Evolutionary conservation across 2,113 vertebrate species (phyloP), one percentile per base, ranked within the genome.

Genomic region (Verasper variegatus): DNA sequence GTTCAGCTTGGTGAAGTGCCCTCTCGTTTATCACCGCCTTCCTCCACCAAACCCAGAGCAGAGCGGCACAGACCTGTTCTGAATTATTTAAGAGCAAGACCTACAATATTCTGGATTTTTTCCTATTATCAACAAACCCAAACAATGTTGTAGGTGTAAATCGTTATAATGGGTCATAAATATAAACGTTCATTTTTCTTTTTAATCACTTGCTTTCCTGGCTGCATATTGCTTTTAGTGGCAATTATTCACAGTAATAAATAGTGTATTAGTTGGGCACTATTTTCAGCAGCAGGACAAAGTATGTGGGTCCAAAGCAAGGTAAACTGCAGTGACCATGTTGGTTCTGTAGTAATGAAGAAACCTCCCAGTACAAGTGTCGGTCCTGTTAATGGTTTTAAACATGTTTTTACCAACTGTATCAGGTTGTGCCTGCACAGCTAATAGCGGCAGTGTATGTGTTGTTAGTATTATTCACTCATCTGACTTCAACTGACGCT

Each of bases 391-490:
- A 15, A 49, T 49, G 15, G 17, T 49, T 2, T 5, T 49, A 42
- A 49, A 49, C 45, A 18, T 3, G 15, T 57, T 57, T 17, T 6
- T 2, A 57, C 56, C 56, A 18, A 3, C 15, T 27, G 17, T 58
- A 35, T 18, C 56, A 27, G 17, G 27, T 27, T 21, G 35, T 31
- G 13, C 24, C 21, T 63, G 18, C 21, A 45, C 35, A 61, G 18
- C 31, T 31, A 21, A 40, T 17, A 63, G 14, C 10, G 27, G 64
- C 51, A 54, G 23, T 35, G 14, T 55, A 5, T 42, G 3, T 18
- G 42, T 61, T 37, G 11, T 61, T 58, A 20, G 20, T 65, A 61
- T 61, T 35, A 45, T 56, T 62, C 64, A 27, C 47, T 73, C 10
- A 68, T 1, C 68, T 69, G 15, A 68, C 64, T 64, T 56, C 21